These are phyloP conservation scores for Salarias fasciatus DNA, from an alignment of 2,797 vertebrate species.

Conservation along the genomic window DNA sequence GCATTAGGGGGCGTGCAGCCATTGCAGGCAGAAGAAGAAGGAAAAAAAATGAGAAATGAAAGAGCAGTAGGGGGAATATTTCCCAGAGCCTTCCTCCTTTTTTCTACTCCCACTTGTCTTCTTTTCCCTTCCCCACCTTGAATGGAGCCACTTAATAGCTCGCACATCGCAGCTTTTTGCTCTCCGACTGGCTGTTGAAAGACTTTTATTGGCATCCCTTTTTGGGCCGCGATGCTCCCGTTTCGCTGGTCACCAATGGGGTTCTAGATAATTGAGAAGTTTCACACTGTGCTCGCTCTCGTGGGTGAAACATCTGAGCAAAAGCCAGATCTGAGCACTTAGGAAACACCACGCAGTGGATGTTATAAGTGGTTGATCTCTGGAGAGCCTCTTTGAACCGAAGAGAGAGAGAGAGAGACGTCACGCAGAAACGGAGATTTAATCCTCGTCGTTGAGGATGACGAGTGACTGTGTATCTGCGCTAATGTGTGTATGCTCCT, in stretches of 20 bases:
- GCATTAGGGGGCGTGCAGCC: constrained; percentile 10
- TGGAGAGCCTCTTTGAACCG: constrained; percentile 37
- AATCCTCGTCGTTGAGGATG: constrained; percentile 16
- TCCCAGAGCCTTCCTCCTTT: constrained; percentile 36
- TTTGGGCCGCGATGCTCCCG: constrained; percentile 29
- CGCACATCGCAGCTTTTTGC: constrained; percentile 23
- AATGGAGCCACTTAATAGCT: constrained; percentile 48
- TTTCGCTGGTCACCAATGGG: constrained; percentile 47
- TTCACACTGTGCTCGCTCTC: constrained; percentile 63
- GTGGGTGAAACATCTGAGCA: constrained; percentile 49
- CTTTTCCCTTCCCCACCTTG: constrained; percentile 42
- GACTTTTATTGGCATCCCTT: constrained; percentile 35
- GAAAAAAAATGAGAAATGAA: constrained; percentile 32
- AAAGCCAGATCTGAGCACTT: constrained; percentile 59
- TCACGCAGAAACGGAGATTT: constrained; percentile 24
- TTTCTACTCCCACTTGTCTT: constrained; percentile 48
- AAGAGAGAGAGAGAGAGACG: constrained; percentile 13
- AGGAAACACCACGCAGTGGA: constrained; percentile 40
- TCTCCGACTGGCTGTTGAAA: constrained; percentile 34
- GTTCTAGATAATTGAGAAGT: constrained; percentile 64
- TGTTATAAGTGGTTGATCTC: constrained; percentile 56
- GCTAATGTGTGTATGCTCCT: background rate
- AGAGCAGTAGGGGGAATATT: constrained; percentile 30
- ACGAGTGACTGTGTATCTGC: constrained; percentile 4
- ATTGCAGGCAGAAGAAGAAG: background rate